These are phyloP conservation scores for Lasioglossum pauxillum DNA, from an alignment of 2,888 invertebrate genomes.

Conservation along the genomic window DNA sequence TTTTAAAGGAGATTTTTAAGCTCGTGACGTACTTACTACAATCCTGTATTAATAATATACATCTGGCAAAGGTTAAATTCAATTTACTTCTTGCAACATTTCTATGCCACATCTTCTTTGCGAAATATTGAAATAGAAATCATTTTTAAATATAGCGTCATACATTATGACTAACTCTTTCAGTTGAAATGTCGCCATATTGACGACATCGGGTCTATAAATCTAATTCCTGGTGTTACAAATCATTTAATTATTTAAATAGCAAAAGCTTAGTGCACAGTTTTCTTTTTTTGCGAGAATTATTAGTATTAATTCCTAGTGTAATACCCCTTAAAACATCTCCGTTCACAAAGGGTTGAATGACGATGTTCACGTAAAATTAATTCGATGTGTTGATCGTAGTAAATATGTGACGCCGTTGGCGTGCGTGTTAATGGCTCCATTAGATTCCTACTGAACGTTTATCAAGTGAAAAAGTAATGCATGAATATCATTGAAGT, in stretches of 20 bases:
- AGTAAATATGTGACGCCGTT: background rate
- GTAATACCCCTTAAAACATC: background rate
- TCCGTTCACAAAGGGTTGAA: background rate
- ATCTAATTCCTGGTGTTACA: background rate
- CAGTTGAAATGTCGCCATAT: background rate
- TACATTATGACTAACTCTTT: background rate
- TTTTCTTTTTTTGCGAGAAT: background rate
- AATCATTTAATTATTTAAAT: constrained; percentile 1
- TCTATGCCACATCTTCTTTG: background rate
- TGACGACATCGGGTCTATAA: too few species aligned
- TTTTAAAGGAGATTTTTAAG: background rate
- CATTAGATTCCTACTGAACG: background rate
- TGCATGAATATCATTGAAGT: background rate
- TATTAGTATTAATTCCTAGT: background rate
- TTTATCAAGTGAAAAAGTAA: background rate
- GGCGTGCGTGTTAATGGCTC: background rate
- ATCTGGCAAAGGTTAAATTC: background rate
- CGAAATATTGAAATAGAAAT: background rate
- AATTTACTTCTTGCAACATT: background rate
- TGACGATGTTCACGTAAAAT: background rate
- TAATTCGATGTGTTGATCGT: background rate
- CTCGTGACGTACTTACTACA: background rate
- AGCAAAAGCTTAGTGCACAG: background rate
- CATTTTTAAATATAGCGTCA: background rate
- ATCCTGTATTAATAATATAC: too few species aligned